Conservation (phyloP, 64 coral and sea anemone species). For the Actinia equina region DNA sequence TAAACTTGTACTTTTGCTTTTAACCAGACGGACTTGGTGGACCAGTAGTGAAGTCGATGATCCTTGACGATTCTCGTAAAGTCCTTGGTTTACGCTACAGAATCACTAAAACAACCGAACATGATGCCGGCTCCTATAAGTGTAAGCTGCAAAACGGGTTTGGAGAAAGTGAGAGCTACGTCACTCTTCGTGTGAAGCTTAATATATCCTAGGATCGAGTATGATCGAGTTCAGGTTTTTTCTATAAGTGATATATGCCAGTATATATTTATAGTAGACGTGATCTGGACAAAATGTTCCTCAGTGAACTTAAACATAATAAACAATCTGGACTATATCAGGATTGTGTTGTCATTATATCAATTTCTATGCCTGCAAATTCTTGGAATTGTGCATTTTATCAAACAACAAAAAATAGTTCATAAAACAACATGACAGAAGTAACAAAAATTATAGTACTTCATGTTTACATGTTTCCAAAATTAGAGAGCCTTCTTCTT, state of each 20-base stretch:
- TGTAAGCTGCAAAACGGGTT: conserved; percentile 38
- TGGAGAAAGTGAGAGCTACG: conserved; percentile 13
- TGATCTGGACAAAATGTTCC: no score
- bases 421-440: no score
- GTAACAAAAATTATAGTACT: no score
- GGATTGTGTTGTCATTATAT: no score
- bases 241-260: not conserved
- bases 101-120: conserved; percentile 11
- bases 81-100: conserved; percentile 22
- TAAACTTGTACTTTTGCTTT: not conserved
- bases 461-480: no score
- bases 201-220: not conserved
- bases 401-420: no score
- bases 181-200: not conserved
- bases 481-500: no score
- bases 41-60: conserved; percentile 7
- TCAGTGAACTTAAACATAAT: no score
- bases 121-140: conserved; percentile 38
- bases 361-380: no score
- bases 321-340: no score
- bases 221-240: not conserved
- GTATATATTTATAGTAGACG: no score
- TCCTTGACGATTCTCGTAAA: not conserved
- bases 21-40: conserved; percentile 48
- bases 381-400: no score